These are phyloP conservation scores for Achroia grisella DNA, from an alignment of 1,140 invertebrate species.

Conservation along the genomic window DNA sequence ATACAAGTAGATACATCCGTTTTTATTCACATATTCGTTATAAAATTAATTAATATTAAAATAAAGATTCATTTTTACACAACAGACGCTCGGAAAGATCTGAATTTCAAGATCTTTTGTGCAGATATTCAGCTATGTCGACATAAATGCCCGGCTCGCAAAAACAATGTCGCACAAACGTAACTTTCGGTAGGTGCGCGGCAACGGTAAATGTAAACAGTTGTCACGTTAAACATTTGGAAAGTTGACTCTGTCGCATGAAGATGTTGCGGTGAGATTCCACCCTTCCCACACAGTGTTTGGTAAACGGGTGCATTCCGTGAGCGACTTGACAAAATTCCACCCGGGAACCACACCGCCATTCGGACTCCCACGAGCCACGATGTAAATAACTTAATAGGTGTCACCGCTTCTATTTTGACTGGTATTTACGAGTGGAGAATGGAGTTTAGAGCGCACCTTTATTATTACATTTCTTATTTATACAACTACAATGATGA, in stretches of 20 bases:
- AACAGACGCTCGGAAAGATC: no score
- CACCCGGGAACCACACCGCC: constrained; percentile 15
- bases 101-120: no score
- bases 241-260: constrained; percentile 49
- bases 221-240: constrained; percentile 22
- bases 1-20: no score
- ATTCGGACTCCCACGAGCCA: constrained; percentile 15
- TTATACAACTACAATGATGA: no score
- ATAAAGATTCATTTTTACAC: no score
- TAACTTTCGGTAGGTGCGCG: constrained; percentile 1
- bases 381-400: constrained; percentile 53
- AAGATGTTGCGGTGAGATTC: constrained; percentile 59
- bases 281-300: constrained; percentile 19
- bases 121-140: no score
- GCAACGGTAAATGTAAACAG: constrained; percentile 10
- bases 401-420: constrained; percentile 25
- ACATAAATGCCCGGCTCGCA: background rate
- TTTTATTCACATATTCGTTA: no score
- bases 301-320: constrained; percentile 53
- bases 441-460: background rate
- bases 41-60: no score
- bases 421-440: constrained; percentile 5
- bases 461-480: background rate
- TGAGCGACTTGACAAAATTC: constrained; percentile 43
- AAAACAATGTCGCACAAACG: constrained; percentile 13